Evolutionary conservation across 2,113 vertebrate genomes (phyloP).

Genomic region (Hymenochirus boettgeri): DNA sequence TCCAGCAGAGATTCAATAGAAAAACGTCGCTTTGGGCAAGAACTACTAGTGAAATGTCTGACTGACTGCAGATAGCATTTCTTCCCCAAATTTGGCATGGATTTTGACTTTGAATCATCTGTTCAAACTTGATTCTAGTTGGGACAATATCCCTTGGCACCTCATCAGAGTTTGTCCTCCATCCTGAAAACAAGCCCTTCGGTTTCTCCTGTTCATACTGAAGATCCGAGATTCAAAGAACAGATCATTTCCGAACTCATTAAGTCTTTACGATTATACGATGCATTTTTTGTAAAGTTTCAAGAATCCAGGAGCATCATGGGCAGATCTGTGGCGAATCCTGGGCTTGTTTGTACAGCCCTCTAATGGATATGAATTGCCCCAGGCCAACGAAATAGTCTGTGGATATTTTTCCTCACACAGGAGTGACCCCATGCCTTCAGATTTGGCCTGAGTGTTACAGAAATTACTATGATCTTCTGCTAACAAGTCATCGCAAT

Average conservation of each 20-base stretch:
- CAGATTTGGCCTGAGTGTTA: slow-evolving; percentile 70
- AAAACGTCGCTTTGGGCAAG: slow-evolving; percentile 79
- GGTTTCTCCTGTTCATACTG: slow-evolving; percentile 82
- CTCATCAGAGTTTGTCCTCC: slow-evolving; percentile 74
- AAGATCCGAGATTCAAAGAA: slow-evolving; percentile 82
- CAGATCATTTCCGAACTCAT: slow-evolving; percentile 86
- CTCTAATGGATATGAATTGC: slow-evolving; percentile 42
- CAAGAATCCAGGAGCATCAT: slow-evolving; percentile 80
- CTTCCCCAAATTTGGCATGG: slow-evolving; percentile 90
- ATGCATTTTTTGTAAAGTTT: slow-evolving; percentile 92
- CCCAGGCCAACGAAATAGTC: slow-evolving; percentile 55
- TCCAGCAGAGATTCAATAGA: slow-evolving; percentile 88
- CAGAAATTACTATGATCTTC: slow-evolving; percentile 64
- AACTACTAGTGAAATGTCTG: slow-evolving; percentile 74
- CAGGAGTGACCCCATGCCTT: slow-evolving; percentile 80
- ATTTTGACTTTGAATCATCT: slow-evolving; percentile 88
- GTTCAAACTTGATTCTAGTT: slow-evolving; percentile 84
- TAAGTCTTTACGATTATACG: slow-evolving; percentile 87
- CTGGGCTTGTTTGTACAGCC: slow-evolving; percentile 57
- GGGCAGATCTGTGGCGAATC: slow-evolving; percentile 72
- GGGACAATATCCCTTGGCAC: slow-evolving; percentile 86
- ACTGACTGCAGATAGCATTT: slow-evolving; percentile 71
- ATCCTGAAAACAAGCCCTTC: slow-evolving; percentile 60
- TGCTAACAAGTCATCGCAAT: slow-evolving; percentile 78
- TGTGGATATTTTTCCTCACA: slow-evolving; percentile 70